phyloP scores from a whole-genome alignment of 1,140 invertebrate species.

The Arion vulgaris region DNA sequence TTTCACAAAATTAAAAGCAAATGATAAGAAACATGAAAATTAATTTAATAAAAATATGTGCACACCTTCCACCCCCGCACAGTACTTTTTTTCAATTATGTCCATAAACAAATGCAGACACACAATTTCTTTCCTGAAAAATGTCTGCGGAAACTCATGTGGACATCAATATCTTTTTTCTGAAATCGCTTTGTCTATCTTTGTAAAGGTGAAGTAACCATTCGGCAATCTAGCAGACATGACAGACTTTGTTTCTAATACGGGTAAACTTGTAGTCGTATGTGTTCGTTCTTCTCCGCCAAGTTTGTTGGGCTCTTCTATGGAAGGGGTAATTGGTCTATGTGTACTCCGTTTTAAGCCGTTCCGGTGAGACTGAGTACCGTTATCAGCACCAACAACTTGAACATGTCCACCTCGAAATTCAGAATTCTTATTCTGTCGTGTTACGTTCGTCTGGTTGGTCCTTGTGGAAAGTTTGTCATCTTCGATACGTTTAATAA shows the following conservation, averaged over 20 bases:
- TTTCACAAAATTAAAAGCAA: too few relatives aligned
- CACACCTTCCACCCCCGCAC: too few relatives aligned
- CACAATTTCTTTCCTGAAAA: too few relatives aligned
- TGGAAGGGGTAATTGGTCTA: neutral
- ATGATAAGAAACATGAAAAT: too few relatives aligned
- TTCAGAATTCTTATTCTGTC: too few relatives aligned
- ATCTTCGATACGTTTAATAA: neutral
- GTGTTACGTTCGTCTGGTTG: neutral
- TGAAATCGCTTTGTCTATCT: slow-evolving; percentile 40
- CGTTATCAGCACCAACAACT: too few relatives aligned
- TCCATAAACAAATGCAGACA: too few relatives aligned
- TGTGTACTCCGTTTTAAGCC: neutral
- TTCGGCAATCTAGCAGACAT: neutral
- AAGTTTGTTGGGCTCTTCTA: neutral
- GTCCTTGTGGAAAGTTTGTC: neutral
- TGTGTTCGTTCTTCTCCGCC: neutral
- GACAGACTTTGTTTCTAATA: neutral
- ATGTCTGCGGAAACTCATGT: too few relatives aligned
- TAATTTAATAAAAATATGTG: too few relatives aligned
- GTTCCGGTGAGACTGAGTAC: neutral
- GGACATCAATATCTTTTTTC: slow-evolving; percentile 1
- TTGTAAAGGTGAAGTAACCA: slow-evolving; percentile 47
- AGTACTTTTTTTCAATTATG: too few relatives aligned
- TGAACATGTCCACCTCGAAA: too few relatives aligned
- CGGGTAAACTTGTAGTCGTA: neutral